Conservation (phyloP, 2,113 vertebrate genomes). For the Papio anubis region DNA sequence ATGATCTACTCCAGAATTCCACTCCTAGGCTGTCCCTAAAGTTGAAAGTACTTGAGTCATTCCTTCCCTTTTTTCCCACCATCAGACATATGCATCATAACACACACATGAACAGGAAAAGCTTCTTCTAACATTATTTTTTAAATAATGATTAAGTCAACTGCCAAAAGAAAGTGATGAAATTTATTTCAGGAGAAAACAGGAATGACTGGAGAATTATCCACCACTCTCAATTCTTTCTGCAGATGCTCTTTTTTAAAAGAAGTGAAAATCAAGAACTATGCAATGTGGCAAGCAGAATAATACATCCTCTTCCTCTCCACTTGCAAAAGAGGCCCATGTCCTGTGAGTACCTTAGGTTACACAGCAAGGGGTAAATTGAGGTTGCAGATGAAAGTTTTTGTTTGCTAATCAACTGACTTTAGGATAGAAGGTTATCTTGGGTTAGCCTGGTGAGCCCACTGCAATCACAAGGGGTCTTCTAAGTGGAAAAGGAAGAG, state of each 20-base stretch:
- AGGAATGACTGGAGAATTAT: background rate
- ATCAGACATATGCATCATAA: background rate
- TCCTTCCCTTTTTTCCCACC: background rate
- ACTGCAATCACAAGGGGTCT: background rate
- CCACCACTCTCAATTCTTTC: background rate
- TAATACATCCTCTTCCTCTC: background rate
- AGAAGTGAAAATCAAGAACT: background rate
- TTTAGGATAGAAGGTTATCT: background rate
- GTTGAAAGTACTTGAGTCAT: background rate
- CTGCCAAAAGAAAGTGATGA: background rate
- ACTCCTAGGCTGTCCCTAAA: background rate
- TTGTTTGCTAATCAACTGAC: background rate
- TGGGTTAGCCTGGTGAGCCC: background rate
- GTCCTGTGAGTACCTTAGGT: background rate
- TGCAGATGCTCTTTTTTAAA: background rate
- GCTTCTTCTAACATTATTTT: background rate
- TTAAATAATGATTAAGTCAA: background rate
- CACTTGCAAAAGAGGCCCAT: background rate
- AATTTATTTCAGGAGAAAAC: background rate
- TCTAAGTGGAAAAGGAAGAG: background rate
- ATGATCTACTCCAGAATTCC: background rate
- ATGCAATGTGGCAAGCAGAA: background rate
- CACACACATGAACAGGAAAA: background rate
- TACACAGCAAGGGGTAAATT: background rate
- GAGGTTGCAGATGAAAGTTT: background rate